Evolutionary conservation across 1,140 invertebrate genomes (phyloP).

Genomic region (fruit fly (Drosophila melanogaster)): Release_6_plus_ISO1_MT NT_033777.3:19697001-19697500

Average conservation of each 20-base stretch:
- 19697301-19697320: constrained; percentile 89
- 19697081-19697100: constrained; percentile 2
- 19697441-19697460: constrained; percentile 86
- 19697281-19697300: neutral
- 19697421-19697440: constrained; percentile 88
- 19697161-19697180: constrained; percentile 70
- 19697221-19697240: constrained; percentile 51
- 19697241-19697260: constrained; percentile 23
- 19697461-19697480: constrained; percentile 45
- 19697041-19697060: constrained; percentile 79
- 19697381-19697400: constrained; percentile 98
- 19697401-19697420: constrained; percentile 95
- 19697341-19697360: constrained; percentile 93
- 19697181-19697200: constrained; percentile 84
- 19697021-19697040: constrained; percentile 80
- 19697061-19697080: constrained; percentile 46
- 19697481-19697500: constrained; percentile 7
- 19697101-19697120: constrained; percentile 5
- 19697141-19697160: constrained; percentile 54
- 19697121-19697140: constrained; percentile 41
- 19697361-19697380: constrained; percentile 99
- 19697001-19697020: constrained; percentile 82
- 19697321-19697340: constrained; percentile 96
- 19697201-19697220: constrained; percentile 74
- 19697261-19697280: constrained; percentile 15